Evolutionary conservation across 1,140 invertebrate species (phyloP).

Genomic region (Tetramorium simillimum): DNA sequence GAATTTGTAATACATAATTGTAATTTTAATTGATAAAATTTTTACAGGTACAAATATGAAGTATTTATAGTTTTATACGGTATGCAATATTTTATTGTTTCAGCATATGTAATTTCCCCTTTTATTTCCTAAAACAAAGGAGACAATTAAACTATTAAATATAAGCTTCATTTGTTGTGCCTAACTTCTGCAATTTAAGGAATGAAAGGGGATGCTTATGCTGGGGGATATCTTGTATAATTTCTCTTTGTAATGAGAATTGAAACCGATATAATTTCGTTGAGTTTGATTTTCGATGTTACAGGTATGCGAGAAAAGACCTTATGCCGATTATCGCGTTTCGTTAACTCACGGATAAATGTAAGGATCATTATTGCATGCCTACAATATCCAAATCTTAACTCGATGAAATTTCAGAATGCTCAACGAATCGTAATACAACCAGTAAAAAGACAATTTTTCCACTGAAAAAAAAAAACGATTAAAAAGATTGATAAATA

Average conservation of each 20-base stretch:
- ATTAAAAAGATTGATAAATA: neutral
- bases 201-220: conserved; percentile 11
- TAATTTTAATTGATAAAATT: conserved; percentile 29
- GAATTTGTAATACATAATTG: neutral
- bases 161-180: neutral
- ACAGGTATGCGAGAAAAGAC: conserved; percentile 37
- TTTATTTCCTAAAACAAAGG: conserved; percentile 28
- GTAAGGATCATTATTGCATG: conserved; percentile 31
- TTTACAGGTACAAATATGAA: conserved; percentile 35
- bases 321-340: conserved; percentile 29
- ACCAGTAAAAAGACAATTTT: neutral
- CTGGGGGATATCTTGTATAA: conserved; percentile 7
- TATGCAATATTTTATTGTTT: conserved; percentile 11
- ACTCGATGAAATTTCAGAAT: conserved; percentile 28
- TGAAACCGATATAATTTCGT: conserved; percentile 34
- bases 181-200: conserved; percentile 18
- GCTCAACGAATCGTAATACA: neutral
- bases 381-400: conserved; percentile 18
- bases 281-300: conserved; percentile 43
- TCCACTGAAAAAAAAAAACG: neutral
- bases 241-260: conserved; percentile 12
- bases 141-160: neutral
- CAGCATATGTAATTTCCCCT: conserved; percentile 4
- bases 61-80: conserved; percentile 14
- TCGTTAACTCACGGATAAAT: conserved; percentile 22